Conservation (phyloP, 2,888 invertebrate species). For the Chirona hameri region DNA sequence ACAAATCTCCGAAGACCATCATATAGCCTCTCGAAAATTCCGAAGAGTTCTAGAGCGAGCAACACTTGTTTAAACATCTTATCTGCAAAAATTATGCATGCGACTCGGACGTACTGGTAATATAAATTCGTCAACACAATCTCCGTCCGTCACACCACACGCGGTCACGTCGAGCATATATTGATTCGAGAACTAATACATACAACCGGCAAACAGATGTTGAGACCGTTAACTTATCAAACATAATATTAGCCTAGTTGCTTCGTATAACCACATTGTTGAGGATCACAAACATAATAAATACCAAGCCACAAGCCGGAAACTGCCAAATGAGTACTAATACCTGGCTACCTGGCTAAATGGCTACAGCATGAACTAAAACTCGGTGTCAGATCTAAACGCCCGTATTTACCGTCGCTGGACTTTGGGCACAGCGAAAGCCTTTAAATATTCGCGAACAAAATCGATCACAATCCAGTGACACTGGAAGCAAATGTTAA, state of each 20-base stretch:
- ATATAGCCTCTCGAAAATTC: no score
- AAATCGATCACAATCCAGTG: neutral
- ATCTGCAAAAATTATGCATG: no score
- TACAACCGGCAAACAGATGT: neutral
- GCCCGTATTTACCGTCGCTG: neutral
- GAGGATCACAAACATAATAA: neutral
- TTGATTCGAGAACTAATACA: no score
- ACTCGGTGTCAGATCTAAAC: neutral
- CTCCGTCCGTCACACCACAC: no score
- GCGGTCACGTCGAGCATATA: no score
- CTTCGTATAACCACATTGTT: neutral
- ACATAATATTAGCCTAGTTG: neutral
- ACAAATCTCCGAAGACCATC: no score
- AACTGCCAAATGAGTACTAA: neutral
- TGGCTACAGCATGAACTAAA: neutral
- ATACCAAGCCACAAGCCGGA: neutral
- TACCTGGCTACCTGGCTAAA: neutral
- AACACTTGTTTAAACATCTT: no score
- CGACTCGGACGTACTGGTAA: no score
- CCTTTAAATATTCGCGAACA: neutral
- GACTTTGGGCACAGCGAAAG: neutral
- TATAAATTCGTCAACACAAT: no score
- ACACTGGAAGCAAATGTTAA: slow-evolving; percentile 3
- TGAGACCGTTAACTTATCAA: neutral
- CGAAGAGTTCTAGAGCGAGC: no score